Base-by-base conservation (phyloP, 2,888 invertebrate species). In the Campoplex nolae region DNA sequence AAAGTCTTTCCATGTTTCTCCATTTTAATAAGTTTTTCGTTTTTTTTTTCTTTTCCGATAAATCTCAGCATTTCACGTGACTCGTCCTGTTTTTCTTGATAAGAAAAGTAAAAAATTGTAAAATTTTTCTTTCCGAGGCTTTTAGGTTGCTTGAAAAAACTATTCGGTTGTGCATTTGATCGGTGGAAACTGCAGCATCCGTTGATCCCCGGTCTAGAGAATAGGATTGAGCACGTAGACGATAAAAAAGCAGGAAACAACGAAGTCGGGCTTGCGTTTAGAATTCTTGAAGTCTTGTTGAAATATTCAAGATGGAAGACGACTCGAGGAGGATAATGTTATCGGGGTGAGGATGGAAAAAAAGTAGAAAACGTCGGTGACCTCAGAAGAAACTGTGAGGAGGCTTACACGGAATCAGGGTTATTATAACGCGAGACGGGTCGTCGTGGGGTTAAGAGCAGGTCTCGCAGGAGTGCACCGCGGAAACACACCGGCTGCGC, bases 371-470 rank as follows among this genome's bases (percentile, higher is more conserved):
- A 23, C 51, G 76, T 35, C 28, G 32, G 51, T 45, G 32, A 18
- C n/a, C 54, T 42, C 18, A 54, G 32, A 42, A 32, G 54, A 54
- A 51, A 32, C 23, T 23, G 51, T 35, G 48, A 68, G 58, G 28
- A 54, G 54, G 28, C 54, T 35, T 48, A 51, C 8, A 18, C 23
- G 23, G 65, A 48, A 35, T 51, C 35, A 56, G 56, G 70, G 32
- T 70, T 76, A 65, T 76, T 76, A 76, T 32, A 45, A 62, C 45
- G 18, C 45, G 65, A 77, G 62, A 62, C 76, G 45, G 62, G 62
- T 32, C 35, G 38, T 42, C 23, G 54, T 54, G 42, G 71, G 38
- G 74, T 51, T 67, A 38, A 58, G 58, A 35, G 70, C 38, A 3
- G 23, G 54, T 23, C 38, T 58, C 65, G 67, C 32, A 13, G 70